A percentile compares a stretch with the other conserved stretches of the same genome.
Conservation (phyloP, 2,888 invertebrate species). For the Hedya salicella region DNA sequence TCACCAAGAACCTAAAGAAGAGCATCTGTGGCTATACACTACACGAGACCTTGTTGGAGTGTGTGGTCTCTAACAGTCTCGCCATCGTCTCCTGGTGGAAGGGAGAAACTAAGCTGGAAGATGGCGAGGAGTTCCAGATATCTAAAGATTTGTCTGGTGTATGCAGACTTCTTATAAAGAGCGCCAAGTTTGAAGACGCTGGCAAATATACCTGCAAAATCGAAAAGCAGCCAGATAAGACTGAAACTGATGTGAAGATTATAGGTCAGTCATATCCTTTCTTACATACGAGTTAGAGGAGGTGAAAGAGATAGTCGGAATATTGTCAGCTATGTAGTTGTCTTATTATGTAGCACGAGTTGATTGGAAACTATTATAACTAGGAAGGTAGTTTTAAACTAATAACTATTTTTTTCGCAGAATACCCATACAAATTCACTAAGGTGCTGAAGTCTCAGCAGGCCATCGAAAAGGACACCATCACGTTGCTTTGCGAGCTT, state of each 20-base stretch:
- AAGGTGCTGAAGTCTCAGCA: conserved; percentile 97
- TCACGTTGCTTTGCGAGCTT: conserved; percentile 96
- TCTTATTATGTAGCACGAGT: no score
- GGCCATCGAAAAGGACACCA: conserved; percentile 96
- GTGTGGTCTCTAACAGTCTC: conserved; percentile 96
- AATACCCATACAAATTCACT: conserved; percentile 97
- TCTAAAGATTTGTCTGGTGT: conserved; percentile 97
- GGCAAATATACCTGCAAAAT: conserved; percentile 96
- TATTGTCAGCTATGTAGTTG: no score
- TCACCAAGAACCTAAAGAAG: conserved; percentile 95
- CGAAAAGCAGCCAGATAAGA: conserved; percentile 94
- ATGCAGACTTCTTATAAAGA: conserved; percentile 94
- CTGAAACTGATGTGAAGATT: conserved; percentile 92
- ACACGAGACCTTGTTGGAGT: conserved; percentile 96
- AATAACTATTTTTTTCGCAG: conserved; percentile 76
- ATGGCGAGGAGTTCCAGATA: conserved; percentile 93
- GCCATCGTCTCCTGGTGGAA: conserved; percentile 98
- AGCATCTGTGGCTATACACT: conserved; percentile 94
- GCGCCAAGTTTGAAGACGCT: conserved; percentile 92
- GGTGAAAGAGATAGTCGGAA: no score
- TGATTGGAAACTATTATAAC: no score
- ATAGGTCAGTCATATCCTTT: conserved; percentile 84
- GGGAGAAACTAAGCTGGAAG: conserved; percentile 91
- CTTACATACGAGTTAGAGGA: no score
- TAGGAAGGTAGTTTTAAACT: neutral